phyloP scores from a whole-genome alignment of 2,797 vertebrate genomes.

The Sebastes vulpes region DNA sequence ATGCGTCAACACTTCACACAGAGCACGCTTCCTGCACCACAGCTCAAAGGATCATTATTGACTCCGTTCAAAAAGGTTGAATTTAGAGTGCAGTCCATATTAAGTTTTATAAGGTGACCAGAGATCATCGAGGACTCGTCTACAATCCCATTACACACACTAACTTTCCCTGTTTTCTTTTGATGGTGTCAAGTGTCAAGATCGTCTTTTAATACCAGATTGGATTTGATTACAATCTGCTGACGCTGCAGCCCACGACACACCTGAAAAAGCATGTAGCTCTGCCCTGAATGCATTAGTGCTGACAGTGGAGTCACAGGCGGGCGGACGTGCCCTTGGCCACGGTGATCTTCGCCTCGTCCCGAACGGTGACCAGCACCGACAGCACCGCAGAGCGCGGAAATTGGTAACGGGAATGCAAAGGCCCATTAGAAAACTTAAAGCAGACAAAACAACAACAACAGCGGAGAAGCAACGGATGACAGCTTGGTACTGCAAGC shows the following conservation, averaged over 20 bases:
- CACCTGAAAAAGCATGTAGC: constrained; percentile 85
- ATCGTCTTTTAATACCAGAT: constrained; percentile 88
- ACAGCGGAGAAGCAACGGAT: constrained; percentile 16
- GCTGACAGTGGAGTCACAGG: constrained; percentile 81
- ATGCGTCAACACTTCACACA: constrained; percentile 6
- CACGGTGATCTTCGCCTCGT: constrained; percentile 66
- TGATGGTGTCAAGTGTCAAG: constrained; percentile 87
- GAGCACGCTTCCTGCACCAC: neutral
- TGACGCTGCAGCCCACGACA: constrained; percentile 78
- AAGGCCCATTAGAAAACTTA: constrained; percentile 54
- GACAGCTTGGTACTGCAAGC: constrained; percentile 68
- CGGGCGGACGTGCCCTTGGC: constrained; percentile 82
- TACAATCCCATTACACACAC: constrained; percentile 71
- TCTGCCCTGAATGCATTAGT: constrained; percentile 87
- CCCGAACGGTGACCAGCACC: constrained; percentile 49
- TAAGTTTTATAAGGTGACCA: constrained; percentile 55
- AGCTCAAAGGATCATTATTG: constrained; percentile 26
- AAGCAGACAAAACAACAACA: constrained; percentile 65
- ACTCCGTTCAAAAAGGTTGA: constrained; percentile 26
- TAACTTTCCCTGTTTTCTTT: constrained; percentile 81
- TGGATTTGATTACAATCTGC: constrained; percentile 89
- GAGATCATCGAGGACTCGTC: constrained; percentile 52
- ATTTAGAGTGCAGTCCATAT: constrained; percentile 41
- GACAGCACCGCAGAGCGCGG: constrained; percentile 29
- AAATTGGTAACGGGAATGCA: constrained; percentile 48